Conservation (phyloP, 2,888 invertebrate species). For the Melinaea menophilus region DNA sequence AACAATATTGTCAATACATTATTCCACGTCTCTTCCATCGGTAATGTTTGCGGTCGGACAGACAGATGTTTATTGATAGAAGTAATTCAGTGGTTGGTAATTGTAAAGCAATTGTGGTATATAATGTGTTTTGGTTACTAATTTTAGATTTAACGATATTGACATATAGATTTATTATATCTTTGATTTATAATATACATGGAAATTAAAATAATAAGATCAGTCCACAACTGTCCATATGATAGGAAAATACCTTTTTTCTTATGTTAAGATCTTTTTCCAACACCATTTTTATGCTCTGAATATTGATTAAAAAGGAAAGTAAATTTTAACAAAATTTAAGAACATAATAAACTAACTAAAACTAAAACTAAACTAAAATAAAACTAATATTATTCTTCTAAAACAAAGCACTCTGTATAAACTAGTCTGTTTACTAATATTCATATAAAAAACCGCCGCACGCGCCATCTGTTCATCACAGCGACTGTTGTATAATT, state of each 20-base stretch:
- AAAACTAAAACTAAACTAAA: too few species aligned
- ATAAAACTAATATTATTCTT: background rate
- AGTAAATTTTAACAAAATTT: too few species aligned
- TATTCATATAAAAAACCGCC: slow-evolving; percentile 62
- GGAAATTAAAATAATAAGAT: too few species aligned
- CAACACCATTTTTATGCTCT: too few species aligned
- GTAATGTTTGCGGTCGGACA: slow-evolving; percentile 17
- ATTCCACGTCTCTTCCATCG: background rate
- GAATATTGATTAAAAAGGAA: too few species aligned
- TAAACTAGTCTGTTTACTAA: slow-evolving; percentile 67
- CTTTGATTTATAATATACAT: too few species aligned
- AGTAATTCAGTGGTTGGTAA: slow-evolving; percentile 24
- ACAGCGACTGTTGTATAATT: slow-evolving; percentile 58
- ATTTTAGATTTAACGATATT: slow-evolving; percentile 4
- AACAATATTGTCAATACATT: slow-evolving; percentile 3
- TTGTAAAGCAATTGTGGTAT: slow-evolving; percentile 35
- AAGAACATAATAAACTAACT: too few species aligned
- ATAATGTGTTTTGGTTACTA: slow-evolving; percentile 26
- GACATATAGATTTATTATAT: too few species aligned
- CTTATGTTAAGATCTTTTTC: too few species aligned
- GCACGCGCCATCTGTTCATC: slow-evolving; percentile 63
- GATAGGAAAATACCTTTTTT: too few species aligned
- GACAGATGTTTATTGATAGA: slow-evolving; percentile 21
- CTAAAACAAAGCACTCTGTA: slow-evolving; percentile 46
- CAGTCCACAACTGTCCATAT: too few species aligned